Percentiles rank a stretch among this genome's conserved stretches.
phyloP scores from a whole-genome alignment of 2,888 invertebrate genomes.

The Diogma glabrata region DNA sequence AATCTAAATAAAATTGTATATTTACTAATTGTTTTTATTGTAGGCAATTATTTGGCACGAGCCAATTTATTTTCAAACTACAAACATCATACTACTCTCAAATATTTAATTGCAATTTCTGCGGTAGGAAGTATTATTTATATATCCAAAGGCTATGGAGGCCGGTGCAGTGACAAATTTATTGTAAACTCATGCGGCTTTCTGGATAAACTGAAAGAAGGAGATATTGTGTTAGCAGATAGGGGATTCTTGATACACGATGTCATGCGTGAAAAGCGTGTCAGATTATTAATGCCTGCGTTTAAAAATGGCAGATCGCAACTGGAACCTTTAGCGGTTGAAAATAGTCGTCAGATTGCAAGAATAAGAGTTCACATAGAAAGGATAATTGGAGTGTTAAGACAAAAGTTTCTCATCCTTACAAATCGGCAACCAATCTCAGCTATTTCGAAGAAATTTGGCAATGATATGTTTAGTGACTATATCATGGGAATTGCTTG shows the following conservation, averaged over 20 bases:
- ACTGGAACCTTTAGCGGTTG: background rate
- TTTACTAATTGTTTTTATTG: no score
- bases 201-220: background rate
- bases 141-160: background rate
- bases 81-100: constrained; percentile 2
- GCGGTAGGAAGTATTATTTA: background rate
- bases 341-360: background rate
- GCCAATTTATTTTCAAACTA: no score
- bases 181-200: background rate
- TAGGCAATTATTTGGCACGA: no score
- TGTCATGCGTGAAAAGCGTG: background rate
- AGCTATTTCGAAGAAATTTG: background rate
- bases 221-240: constrained; percentile 1
- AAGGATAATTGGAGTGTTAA: background rate
- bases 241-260: background rate
- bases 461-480: background rate
- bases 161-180: constrained; percentile 4
- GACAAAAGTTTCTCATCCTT: background rate
- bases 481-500: constrained; percentile 1
- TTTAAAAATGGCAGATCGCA: background rate
- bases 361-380: background rate
- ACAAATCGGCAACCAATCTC: background rate
- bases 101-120: constrained; percentile 2
- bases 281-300: background rate
- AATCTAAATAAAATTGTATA: no score